Evolutionary conservation across 2,113 vertebrate genomes (phyloP).

Genomic region (Hiodon alosoides): DNA sequence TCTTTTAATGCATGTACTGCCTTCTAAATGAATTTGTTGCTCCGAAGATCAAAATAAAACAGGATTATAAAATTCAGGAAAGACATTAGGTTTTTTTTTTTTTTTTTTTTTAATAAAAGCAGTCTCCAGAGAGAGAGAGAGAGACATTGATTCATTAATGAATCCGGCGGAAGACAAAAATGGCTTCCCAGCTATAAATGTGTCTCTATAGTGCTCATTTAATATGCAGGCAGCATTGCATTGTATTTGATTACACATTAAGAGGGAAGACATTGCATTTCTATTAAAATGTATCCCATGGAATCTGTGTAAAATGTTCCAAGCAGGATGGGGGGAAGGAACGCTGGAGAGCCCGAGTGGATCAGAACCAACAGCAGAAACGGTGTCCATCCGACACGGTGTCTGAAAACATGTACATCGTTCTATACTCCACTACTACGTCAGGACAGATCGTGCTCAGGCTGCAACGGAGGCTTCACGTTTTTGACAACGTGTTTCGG

Average conservation of each 20-base stretch:
- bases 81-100: constrained; percentile 28
- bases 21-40: constrained; percentile 53
- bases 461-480: too few relatives aligned
- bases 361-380: too few relatives aligned
- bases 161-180: constrained; percentile 62
- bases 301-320: constrained; percentile 48
- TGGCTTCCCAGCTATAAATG: constrained; percentile 59
- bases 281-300: constrained; percentile 68
- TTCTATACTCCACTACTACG: too few relatives aligned
- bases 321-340: constrained; percentile 7
- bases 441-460: too few relatives aligned
- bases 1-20: constrained; percentile 41
- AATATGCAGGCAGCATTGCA: constrained; percentile 57
- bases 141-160: constrained; percentile 65
- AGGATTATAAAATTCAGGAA: constrained; percentile 35
- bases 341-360: constrained; percentile 7
- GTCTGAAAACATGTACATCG: too few relatives aligned
- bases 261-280: constrained; percentile 63
- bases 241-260: constrained; percentile 65
- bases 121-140: constrained; percentile 51
- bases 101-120: constrained; percentile 35
- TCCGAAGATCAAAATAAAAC: constrained; percentile 51
- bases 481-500: too few relatives aligned
- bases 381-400: too few relatives aligned
- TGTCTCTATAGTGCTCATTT: constrained; percentile 62